Evolutionary conservation across 2,113 vertebrate genomes (phyloP).

Genomic region (Rana temporaria): DNA sequence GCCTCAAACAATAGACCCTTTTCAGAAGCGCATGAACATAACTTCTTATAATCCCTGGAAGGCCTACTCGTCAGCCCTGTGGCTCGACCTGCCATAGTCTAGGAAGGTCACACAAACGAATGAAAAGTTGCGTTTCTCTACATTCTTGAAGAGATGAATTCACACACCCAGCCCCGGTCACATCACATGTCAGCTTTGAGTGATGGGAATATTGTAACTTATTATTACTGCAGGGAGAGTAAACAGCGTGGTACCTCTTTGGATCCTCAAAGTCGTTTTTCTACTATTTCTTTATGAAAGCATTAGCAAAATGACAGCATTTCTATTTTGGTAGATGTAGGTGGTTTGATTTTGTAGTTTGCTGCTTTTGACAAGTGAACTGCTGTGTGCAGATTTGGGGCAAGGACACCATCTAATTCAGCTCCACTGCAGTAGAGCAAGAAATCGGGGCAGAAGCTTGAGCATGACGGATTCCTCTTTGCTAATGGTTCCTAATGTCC

Average conservation of each 20-base stretch:
- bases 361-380: too few species aligned
- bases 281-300: too few species aligned
- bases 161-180: not conserved
- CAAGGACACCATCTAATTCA: too few species aligned
- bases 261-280: not conserved
- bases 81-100: not conserved
- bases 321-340: too few species aligned
- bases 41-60: not conserved
- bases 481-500: too few species aligned
- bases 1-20: slow-evolving; percentile 25
- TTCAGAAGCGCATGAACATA: slow-evolving; percentile 12
- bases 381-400: too few species aligned
- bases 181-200: slow-evolving; percentile 21
- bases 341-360: too few species aligned
- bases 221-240: not conserved
- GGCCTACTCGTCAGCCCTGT: not conserved
- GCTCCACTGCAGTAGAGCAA: too few species aligned
- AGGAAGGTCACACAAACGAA: not conserved
- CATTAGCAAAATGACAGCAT: too few species aligned
- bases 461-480: too few species aligned
- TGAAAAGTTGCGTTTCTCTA: not conserved
- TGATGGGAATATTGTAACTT: not conserved
- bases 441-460: too few species aligned
- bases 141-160: not conserved
- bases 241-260: not conserved